A percentile compares a stretch with the other conserved stretches of the same genome.
phyloP scores from a whole-genome alignment of 1,140 invertebrate genomes.

The Mya arenaria region DNA sequence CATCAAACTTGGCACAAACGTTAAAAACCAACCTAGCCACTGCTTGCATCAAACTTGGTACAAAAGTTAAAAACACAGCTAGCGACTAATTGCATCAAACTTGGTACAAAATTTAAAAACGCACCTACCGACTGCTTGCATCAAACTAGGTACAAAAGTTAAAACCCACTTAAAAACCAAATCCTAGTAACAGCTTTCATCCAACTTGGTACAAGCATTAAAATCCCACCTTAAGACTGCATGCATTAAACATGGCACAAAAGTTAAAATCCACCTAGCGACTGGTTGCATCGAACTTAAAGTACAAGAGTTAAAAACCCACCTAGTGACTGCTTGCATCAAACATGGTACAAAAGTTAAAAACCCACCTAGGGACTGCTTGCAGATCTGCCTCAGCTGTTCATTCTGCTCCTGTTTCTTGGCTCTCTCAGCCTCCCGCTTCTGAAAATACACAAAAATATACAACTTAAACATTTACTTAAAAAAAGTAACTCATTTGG shows the following conservation, averaged over 20 bases:
- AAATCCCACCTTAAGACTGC: background rate
- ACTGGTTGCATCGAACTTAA: background rate
- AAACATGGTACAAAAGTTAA: background rate
- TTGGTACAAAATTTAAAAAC: no score
- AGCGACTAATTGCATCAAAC: no score
- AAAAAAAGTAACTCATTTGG: no score
- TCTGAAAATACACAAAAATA: slow-evolving; percentile 47
- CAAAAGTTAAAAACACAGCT: no score
- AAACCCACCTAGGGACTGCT: slow-evolving; percentile 51
- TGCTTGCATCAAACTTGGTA: no score
- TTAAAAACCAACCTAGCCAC: no score
- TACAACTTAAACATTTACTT: no score
- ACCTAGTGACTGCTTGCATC: background rate
- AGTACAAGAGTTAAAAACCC: slow-evolving; percentile 2
- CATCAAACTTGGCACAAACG: no score
- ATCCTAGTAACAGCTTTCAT: background rate
- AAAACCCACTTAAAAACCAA: no score
- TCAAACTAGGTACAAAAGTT: no score
- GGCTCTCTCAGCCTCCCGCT: slow-evolving; percentile 30
- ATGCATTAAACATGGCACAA: no score
- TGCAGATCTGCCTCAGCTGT: slow-evolving; percentile 53
- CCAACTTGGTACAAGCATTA: background rate
- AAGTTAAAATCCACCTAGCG: background rate
- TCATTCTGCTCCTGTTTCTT: slow-evolving; percentile 51
- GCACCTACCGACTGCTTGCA: no score